These are phyloP conservation scores for Anisognathus igniventris DNA, from an alignment of 2,797 vertebrate species.

Conservation along the genomic window DNA sequence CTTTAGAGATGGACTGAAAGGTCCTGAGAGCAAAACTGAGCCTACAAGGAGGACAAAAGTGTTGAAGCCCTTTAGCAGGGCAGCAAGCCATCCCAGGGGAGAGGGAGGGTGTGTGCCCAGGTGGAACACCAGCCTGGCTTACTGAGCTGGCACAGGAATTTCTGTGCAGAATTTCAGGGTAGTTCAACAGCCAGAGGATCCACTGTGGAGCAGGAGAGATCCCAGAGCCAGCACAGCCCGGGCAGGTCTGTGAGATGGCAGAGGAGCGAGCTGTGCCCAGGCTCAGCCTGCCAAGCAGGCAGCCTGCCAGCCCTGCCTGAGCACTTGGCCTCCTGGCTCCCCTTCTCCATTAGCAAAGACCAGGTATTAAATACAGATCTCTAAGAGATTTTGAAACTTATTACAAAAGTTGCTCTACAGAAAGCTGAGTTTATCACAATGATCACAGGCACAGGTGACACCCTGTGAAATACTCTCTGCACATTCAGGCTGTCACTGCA, in stretches of 20 bases:
- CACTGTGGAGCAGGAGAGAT: not conserved
- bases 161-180: not conserved
- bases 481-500: not conserved
- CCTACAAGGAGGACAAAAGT: rapidly evolving
- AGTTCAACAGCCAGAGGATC: not conserved
- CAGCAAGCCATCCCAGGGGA: not conserved
- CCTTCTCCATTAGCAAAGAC: not conserved
- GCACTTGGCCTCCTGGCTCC: not conserved
- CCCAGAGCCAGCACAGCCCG: not conserved
- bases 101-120: not conserved
- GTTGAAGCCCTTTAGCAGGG: not conserved
- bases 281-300: not conserved
- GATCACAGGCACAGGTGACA: not conserved
- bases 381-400: not conserved
- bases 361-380: not conserved
- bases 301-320: not conserved
- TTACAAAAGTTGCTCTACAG: not conserved
- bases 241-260: not conserved
- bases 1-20: not conserved
- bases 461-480: not conserved
- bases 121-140: not conserved
- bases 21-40: not conserved
- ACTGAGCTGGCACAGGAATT: not conserved
- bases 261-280: not conserved
- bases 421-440: not conserved